Evolutionary conservation across 2,113 vertebrate genomes (phyloP).

Genomic region (Oreochromis tanganicae): DNA sequence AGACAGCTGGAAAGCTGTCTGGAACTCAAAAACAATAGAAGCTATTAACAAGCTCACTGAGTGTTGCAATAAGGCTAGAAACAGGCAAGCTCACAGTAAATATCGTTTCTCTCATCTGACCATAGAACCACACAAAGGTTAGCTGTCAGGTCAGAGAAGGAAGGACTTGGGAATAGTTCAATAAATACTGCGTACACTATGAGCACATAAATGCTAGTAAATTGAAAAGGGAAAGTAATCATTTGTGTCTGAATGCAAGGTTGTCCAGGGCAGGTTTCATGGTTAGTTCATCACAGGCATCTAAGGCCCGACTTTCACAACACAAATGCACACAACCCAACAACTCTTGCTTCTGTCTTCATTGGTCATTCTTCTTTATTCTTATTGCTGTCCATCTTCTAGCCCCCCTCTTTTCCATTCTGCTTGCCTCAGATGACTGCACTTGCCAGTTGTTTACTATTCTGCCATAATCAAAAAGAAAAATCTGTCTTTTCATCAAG

Average conservation of each 20-base stretch:
- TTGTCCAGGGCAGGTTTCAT: conserved; percentile 35
- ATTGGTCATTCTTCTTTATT: neutral
- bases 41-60: neutral
- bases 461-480: neutral
- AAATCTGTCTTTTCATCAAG: neutral
- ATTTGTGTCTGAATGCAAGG: neutral
- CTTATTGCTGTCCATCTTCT: neutral
- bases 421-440: neutral
- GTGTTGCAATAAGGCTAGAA: neutral
- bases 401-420: neutral
- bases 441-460: neutral
- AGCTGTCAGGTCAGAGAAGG: neutral
- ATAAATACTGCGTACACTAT: neutral
- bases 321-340: neutral
- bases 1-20: neutral
- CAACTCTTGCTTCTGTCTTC: neutral
- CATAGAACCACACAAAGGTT: neutral
- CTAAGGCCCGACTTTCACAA: neutral
- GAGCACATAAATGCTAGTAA: neutral
- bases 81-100: neutral
- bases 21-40: neutral
- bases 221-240: neutral
- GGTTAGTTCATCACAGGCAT: conserved; percentile 36
- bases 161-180: neutral
- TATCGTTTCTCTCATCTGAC: neutral